These are phyloP conservation scores for Dilophus febrilis DNA, from an alignment of 2,888 invertebrate genomes.

Conservation along the genomic window DNA sequence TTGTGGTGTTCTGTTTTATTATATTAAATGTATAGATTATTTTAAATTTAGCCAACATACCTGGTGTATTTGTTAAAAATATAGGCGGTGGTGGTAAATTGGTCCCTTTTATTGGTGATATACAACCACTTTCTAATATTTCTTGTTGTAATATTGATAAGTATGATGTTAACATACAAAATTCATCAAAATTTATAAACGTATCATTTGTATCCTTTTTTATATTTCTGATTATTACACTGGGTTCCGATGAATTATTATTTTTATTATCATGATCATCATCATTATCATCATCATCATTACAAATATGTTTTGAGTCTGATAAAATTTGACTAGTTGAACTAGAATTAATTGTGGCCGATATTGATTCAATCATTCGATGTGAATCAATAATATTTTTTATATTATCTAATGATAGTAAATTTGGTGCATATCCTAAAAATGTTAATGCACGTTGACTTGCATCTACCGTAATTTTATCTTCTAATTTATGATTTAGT, in stretches of 20 bases:
- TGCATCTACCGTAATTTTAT: slow-evolving; percentile 26
- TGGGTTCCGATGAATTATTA: not conserved
- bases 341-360: not conserved
- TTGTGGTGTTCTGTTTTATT: not conserved
- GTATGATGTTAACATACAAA: slow-evolving; percentile 29
- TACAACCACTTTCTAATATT: slow-evolving; percentile 30
- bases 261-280: too few species aligned
- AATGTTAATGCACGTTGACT: slow-evolving; percentile 29
- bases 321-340: too few species aligned
- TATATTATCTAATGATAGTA: slow-evolving; percentile 26
- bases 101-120: slow-evolving; percentile 30
- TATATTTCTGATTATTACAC: not conserved
- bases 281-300: too few species aligned
- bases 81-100: slow-evolving; percentile 31
- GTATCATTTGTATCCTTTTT: not conserved
- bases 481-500: slow-evolving; percentile 16
- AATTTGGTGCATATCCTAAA: slow-evolving; percentile 29
- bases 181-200: slow-evolving; percentile 25
- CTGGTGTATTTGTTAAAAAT: slow-evolving; percentile 27
- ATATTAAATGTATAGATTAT: not conserved
- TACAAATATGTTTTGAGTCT: too few species aligned
- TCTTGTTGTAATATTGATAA: slow-evolving; percentile 29
- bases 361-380: slow-evolving; percentile 2
- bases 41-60: slow-evolving; percentile 14
- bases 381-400: slow-evolving; percentile 10